phyloP scores from a whole-genome alignment of 2,113 vertebrate genomes.

The Nothoprocta perdicaria region DNA sequence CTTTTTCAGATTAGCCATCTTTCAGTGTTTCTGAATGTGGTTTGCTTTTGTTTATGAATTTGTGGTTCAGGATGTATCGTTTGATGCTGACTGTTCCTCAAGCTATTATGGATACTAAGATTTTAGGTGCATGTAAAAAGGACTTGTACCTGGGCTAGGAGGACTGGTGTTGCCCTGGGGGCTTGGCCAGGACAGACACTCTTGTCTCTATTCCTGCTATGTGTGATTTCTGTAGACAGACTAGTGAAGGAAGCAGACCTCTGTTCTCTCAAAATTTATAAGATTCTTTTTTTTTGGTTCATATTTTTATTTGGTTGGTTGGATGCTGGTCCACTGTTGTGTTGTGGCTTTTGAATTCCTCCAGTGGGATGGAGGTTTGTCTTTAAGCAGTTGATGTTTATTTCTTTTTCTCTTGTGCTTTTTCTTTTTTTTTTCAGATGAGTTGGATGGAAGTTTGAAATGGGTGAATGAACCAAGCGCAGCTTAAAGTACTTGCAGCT shows the following conservation, averaged over 20 bases:
- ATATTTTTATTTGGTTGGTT: neutral
- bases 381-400: neutral
- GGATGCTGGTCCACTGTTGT: neutral
- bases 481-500: neutral
- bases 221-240: neutral
- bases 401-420: neutral
- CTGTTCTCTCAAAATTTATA: neutral
- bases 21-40: neutral
- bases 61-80: neutral
- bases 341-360: neutral
- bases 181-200: too few species aligned
- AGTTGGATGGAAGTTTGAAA: neutral
- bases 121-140: neutral
- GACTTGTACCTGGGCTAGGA: neutral
- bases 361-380: neutral
- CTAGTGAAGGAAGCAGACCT: neutral
- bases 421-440: neutral
- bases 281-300: neutral
- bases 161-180: too few species aligned
- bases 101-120: neutral
- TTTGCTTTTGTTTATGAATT: neutral
- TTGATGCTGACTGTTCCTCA: neutral
- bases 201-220: neutral
- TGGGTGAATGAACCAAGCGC: neutral
- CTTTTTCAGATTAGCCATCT: neutral